Percentiles rank a stretch among this genome's conserved stretches.
phyloP scores from a whole-genome alignment of 2,797 vertebrate species.

The Geotrypetes seraphini region DNA sequence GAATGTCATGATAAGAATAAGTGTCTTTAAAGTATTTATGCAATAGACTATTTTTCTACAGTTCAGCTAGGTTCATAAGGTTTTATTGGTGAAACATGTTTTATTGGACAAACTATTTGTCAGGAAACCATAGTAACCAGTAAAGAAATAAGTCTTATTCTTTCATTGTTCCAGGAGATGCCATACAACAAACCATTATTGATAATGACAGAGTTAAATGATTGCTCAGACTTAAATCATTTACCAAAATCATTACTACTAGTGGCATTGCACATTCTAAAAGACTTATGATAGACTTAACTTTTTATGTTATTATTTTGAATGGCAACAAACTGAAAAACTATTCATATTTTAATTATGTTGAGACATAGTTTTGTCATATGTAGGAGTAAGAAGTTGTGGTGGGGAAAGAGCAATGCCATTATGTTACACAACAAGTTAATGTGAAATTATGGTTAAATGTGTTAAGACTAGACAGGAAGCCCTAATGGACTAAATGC shows the following conservation, averaged over 20 bases:
- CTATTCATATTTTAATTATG: no score
- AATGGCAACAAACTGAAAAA: no score
- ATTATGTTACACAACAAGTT: accelerated
- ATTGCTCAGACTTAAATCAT: neutral
- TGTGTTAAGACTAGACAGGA: accelerated
- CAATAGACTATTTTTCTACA: neutral
- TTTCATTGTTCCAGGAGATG: neutral
- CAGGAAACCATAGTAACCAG: neutral
- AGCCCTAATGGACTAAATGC: neutral
- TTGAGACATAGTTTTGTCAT: no score
- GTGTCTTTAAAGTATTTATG: no score
- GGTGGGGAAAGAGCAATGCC: no score
- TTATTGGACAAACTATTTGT: neutral
- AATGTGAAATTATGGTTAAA: accelerated
- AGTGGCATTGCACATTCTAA: accelerated
- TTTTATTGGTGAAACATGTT: neutral
- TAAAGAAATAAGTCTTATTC: neutral
- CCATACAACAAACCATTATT: neutral
- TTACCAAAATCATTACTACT: no score
- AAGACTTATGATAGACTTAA: neutral
- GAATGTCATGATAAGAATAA: no score
- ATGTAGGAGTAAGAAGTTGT: no score
- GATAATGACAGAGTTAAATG: neutral
- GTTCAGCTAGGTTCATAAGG: neutral
- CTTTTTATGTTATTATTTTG: slow-evolving; percentile 6